Evolutionary conservation across 2,113 vertebrate genomes (phyloP).

Genomic region (Entomyzon cyanotis): DNA sequence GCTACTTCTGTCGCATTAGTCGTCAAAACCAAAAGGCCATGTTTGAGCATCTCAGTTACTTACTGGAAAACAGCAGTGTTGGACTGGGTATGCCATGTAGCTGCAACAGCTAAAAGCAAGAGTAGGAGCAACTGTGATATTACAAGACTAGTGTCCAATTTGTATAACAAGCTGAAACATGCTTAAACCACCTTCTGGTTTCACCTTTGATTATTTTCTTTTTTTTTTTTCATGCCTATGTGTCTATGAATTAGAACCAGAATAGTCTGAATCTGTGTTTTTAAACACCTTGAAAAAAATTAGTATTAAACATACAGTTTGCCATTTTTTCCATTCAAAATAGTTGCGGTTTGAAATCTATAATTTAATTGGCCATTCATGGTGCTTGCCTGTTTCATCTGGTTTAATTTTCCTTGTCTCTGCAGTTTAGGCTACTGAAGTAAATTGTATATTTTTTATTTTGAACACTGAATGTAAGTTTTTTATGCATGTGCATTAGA

Average conservation of each 20-base stretch:
- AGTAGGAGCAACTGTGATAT: not conserved
- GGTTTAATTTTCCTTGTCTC: not conserved
- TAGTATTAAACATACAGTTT: not conserved
- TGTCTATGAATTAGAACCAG: not conserved
- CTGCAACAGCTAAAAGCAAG: not conserved
- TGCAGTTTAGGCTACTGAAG: not conserved
- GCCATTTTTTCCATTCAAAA: not conserved
- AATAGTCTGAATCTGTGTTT: not conserved
- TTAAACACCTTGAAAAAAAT: not conserved
- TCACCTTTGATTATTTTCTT: not conserved
- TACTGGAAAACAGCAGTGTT: conserved; percentile 96
- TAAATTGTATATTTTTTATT: not conserved
- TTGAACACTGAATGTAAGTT: not conserved
- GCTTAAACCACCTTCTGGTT: not conserved
- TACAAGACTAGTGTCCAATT: not conserved
- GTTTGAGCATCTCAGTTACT: conserved; percentile 98
- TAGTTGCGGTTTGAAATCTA: not conserved
- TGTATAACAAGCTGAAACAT: not conserved
- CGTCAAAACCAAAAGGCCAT: conserved; percentile 98
- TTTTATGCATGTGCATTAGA: not conserved
- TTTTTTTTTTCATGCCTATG: not conserved
- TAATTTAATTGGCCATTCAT: not conserved
- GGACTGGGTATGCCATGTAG: conserved; percentile 83
- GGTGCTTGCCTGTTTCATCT: not conserved
- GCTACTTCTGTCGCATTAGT: conserved; percentile 98